Base-by-base conservation (phyloP, 2,888 invertebrate species). In the Uropetala carovei region DNA sequence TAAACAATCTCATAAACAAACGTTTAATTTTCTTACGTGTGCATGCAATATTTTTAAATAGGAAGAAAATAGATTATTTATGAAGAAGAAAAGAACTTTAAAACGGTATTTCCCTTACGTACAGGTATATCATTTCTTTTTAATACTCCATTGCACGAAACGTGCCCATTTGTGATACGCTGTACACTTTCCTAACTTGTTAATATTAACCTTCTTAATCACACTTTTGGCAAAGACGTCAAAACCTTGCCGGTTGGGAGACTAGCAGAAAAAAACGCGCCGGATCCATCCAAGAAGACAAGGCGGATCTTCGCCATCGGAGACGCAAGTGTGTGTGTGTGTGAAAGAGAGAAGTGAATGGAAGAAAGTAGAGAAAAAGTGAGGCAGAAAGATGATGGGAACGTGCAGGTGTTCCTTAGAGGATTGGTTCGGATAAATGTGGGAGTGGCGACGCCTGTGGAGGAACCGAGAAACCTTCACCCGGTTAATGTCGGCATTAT, bases 401-500 rank as follows among this genome's bases (percentile, higher is more conserved):
- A 43, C 60, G 60, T 64, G 86, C 86, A 86, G 86, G 86, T 86
- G 86, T 86, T 86, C 60, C 27, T 59, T 18, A 64, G 60, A 86
- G 86, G 86, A 86, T 60, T 60, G 59, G 59, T 86, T 27, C 86
- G 86, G 11, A 86, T 86, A 86, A 86, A 86, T 86, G 86, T 86
- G 86, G 16, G n/a, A 86, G 86, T 30, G 60, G 27, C 60, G 60
- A 86, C 86, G 86, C 86, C 60, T 60, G 60, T 30, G 27, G 30
- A 18, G 60, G 60, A 18, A 30, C 86, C 86, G 9, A 86, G 60
- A 64, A 86, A 86, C 30, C 14, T 60, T 86, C 60, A 27, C 30
- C 59, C 16, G 30, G 59, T 30, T 60, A 86, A 86, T 30, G 86
- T 60, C 10, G 27, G 30, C 86, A 60, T 68, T 68, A 68, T 68